Percentiles rank a stretch among this genome's conserved stretches.
These are phyloP conservation scores for Darevskia nairensis DNA, from an alignment of 2,797 vertebrate species.

Conservation along the genomic window DNA sequence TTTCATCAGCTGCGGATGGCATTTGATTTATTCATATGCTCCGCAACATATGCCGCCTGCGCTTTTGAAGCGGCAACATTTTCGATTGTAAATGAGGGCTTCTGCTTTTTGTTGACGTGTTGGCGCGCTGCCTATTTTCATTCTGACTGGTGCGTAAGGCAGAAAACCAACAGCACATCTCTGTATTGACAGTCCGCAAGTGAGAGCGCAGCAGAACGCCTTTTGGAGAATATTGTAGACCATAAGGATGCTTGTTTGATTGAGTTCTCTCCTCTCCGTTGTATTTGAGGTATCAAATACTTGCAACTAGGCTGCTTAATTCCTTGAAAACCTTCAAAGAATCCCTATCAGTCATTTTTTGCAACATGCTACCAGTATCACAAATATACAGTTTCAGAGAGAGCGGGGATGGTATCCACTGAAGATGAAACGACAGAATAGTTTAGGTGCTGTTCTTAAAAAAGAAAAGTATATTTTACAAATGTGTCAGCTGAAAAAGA, in stretches of 20 bases:
- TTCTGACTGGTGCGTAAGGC: not conserved
- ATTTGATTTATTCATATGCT: conserved; percentile 67
- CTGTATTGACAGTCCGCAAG: not conserved
- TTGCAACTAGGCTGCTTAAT: conserved; percentile 5
- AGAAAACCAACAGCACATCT: not conserved
- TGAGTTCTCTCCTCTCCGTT: not conserved
- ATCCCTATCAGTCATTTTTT: not conserved
- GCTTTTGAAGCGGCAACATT: conserved; percentile 45
- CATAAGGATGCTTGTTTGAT: not conserved
- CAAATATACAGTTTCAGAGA: not conserved
- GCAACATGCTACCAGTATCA: not conserved
- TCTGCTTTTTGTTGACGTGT: conserved; percentile 27
- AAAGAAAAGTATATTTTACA: not conserved
- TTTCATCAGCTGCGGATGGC: conserved; percentile 62
- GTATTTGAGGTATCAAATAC: conserved; percentile 6
- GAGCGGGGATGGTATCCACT: not conserved
- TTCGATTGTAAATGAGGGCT: conserved; percentile 53
- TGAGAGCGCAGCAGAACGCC: not conserved
- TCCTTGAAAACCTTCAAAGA: not conserved
- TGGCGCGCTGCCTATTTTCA: conserved; percentile 16
- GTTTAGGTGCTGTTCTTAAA: too few relatives aligned
- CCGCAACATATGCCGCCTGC: conserved; percentile 50
- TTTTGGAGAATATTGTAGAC: not conserved
- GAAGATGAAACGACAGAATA: not conserved
- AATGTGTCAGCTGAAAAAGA: not conserved